Conservation (phyloP, 2,113 vertebrate species). For the Carettochelys insculpta region DNA sequence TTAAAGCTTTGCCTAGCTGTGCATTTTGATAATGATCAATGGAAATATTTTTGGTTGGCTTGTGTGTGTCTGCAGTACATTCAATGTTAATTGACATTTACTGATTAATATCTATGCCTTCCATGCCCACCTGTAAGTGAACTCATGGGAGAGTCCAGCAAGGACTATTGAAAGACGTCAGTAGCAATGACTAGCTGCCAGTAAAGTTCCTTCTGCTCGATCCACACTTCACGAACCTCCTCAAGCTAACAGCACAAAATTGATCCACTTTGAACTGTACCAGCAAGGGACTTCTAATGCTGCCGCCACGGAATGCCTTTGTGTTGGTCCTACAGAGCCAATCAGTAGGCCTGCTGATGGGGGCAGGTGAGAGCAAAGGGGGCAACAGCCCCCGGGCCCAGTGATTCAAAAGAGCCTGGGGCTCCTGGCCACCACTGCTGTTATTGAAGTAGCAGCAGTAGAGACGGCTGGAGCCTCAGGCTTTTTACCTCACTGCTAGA, state of each 20-base stretch:
- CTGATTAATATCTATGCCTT: background rate
- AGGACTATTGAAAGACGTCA: background rate
- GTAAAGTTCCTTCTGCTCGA: background rate
- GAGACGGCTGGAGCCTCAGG: no score
- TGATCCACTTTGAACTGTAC: constrained; percentile 47
- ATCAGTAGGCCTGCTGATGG: background rate
- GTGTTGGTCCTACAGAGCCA: constrained; percentile 36
- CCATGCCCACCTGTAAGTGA: background rate
- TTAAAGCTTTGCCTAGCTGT: background rate
- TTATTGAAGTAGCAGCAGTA: no score
- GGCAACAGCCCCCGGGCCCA: no score
- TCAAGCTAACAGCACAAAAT: constrained; percentile 1
- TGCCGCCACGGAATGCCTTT: constrained; percentile 7
- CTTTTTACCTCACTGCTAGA: no score
- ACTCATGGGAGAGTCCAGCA: background rate
- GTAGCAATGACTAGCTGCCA: no score
- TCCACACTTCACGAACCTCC: constrained; percentile 21
- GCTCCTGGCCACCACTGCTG: no score
- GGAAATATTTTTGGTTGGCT: background rate
- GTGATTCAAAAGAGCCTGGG: no score
- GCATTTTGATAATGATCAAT: background rate
- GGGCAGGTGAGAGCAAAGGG: no score
- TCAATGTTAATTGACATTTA: background rate
- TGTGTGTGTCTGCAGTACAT: background rate
- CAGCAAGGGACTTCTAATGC: constrained; percentile 44